These are phyloP conservation scores for Liodrosophila aerea DNA, from an alignment of 2,888 invertebrate genomes.

Conservation along the genomic window DNA sequence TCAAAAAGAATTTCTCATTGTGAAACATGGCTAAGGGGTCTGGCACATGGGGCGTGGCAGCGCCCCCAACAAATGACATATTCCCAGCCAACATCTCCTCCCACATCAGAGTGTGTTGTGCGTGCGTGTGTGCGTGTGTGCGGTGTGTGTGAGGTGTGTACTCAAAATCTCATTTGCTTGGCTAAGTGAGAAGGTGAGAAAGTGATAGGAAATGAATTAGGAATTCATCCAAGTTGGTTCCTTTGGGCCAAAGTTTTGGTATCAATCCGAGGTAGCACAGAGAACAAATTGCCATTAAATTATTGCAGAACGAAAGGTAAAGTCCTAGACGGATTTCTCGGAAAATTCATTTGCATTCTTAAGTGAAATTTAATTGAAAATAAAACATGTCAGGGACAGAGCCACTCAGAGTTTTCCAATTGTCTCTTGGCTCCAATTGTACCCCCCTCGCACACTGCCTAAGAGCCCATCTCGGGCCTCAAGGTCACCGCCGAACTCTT, in stretches of 20 bases:
- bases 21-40: conserved; percentile 61
- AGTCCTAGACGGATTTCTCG: conserved; percentile 7
- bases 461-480: neutral
- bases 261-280: conserved; percentile 51
- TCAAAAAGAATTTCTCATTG: conserved; percentile 78
- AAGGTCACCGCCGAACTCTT: conserved; percentile 17
- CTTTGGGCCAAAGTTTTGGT: conserved; percentile 40
- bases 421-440: conserved; percentile 2
- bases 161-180: conserved; percentile 41
- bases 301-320: neutral
- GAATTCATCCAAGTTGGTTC: conserved; percentile 7
- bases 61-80: conserved; percentile 29
- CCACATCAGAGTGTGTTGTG: conserved; percentile 43
- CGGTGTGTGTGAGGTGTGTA: conserved; percentile 6
- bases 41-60: conserved; percentile 36
- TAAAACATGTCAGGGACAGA: conserved; percentile 4
- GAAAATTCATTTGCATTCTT: conserved; percentile 60
- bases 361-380: conserved; percentile 56
- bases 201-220: conserved; percentile 15
- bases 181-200: neutral
- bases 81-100: conserved; percentile 52
- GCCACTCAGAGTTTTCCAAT: neutral
- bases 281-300: neutral
- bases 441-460: too few relatives aligned
- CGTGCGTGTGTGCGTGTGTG: conserved; percentile 1